Conservation (phyloP, 2,888 invertebrate genomes). For the Zeuzera pyrina region DNA sequence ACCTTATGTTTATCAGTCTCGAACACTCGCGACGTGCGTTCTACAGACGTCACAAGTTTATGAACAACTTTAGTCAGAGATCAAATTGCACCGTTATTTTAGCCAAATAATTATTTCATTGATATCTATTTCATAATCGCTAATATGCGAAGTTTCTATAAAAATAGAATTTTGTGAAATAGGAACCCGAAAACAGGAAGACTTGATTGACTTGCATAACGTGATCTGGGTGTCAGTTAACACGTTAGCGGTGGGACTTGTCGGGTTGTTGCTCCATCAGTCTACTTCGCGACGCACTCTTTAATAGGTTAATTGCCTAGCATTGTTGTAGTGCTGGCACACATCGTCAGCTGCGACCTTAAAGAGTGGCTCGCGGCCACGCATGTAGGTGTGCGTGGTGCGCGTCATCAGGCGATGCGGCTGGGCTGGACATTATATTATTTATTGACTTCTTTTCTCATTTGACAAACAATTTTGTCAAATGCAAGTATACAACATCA, state of each 20-base stretch:
- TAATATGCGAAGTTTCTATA: neutral
- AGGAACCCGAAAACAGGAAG: conserved; percentile 17
- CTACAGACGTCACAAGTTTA: conserved; percentile 31
- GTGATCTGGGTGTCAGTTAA: conserved; percentile 28
- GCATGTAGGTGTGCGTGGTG: conserved; percentile 47
- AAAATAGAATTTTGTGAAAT: neutral
- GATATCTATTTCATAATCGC: neutral
- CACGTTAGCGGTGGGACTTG: conserved; percentile 38
- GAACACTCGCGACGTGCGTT: conserved; percentile 43
- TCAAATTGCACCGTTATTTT: conserved; percentile 6
- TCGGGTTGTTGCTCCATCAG: conserved; percentile 54
- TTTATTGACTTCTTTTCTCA: conserved; percentile 2
- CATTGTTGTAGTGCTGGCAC: conserved; percentile 70
- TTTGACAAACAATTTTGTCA: too few relatives aligned
- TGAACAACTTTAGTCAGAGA: conserved; percentile 11
- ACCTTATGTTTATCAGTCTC: conserved; percentile 61
- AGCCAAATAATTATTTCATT: neutral
- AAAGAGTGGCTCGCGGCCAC: conserved; percentile 62
- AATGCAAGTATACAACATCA: too few relatives aligned
- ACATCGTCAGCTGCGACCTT: conserved; percentile 64
- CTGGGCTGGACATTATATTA: conserved; percentile 5
- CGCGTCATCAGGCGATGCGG: conserved; percentile 40
- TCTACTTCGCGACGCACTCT: conserved; percentile 50
- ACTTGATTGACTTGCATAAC: conserved; percentile 16
- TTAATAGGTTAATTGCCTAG: conserved; percentile 70